phyloP scores from a whole-genome alignment of 2,113 vertebrate species.

The Pao palembangensis region DNA sequence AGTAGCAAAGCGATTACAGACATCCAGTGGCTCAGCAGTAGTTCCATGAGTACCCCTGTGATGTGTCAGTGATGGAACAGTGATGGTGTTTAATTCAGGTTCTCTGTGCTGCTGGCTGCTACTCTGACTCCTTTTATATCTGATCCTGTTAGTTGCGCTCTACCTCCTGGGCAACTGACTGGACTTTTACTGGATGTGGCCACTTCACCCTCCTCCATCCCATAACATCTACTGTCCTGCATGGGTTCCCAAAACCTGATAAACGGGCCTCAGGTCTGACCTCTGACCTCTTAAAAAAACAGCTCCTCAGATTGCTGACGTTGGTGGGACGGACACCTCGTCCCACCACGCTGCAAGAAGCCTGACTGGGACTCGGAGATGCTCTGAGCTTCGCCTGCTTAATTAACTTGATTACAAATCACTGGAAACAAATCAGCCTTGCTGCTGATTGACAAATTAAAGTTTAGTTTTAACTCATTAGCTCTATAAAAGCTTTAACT shows the following conservation, averaged over 20 bases:
- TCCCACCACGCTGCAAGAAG: background rate
- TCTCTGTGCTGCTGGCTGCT: background rate
- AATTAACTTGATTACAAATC: background rate
- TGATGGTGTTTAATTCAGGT: background rate
- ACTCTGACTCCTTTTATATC: slow-evolving; percentile 54
- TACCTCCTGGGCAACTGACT: slow-evolving; percentile 34
- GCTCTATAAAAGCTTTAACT: background rate
- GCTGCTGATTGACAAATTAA: no score
- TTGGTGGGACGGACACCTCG: slow-evolving; percentile 15
- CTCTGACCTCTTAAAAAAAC: slow-evolving; percentile 55
- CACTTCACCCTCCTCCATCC: slow-evolving; percentile 16
- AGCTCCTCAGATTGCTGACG: slow-evolving; percentile 38
- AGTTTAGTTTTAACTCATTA: background rate
- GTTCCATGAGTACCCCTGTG: slow-evolving; percentile 35
- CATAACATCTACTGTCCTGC: slow-evolving; percentile 15
- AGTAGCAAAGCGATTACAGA: slow-evolving; percentile 48
- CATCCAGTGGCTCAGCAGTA: slow-evolving; percentile 45
- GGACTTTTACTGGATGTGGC: slow-evolving; percentile 40
- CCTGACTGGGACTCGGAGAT: background rate
- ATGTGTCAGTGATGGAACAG: background rate
- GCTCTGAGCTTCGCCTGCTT: background rate
- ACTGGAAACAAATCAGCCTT: background rate
- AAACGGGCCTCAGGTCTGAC: slow-evolving; percentile 61
- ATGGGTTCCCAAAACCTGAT: slow-evolving; percentile 58
- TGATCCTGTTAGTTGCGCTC: slow-evolving; percentile 16